Evolutionary conservation across 2,113 vertebrate species (phyloP).

Genomic region (Synchiropus splendidus): DNA sequence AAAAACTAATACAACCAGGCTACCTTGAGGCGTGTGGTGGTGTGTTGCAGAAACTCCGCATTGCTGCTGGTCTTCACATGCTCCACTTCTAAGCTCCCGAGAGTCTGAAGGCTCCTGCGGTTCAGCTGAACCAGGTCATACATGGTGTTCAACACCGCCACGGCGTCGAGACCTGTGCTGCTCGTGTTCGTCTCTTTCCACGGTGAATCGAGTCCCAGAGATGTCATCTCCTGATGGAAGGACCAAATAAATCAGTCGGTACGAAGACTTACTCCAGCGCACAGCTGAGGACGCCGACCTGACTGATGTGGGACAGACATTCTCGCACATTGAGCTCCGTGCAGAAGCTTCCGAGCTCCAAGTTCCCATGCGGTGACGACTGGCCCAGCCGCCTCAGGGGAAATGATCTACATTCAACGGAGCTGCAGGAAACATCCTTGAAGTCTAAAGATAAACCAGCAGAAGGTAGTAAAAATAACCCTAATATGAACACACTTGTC

Average conservation of each 20-base stretch:
- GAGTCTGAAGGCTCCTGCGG: constrained; percentile 70
- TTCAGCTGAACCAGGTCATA: constrained; percentile 84
- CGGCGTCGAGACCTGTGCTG: constrained; percentile 68
- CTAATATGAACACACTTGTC: no score
- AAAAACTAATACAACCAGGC: no score
- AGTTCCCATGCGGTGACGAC: constrained; percentile 66
- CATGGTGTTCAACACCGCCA: constrained; percentile 80
- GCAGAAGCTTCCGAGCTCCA: constrained; percentile 79
- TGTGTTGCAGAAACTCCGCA: constrained; percentile 79
- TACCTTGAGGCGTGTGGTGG: constrained; percentile 78
- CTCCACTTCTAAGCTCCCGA: constrained; percentile 84
- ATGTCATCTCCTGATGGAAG: constrained; percentile 73
- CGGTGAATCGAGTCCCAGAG: constrained; percentile 79
- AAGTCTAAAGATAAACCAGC: constrained; percentile 54
- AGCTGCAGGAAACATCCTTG: constrained; percentile 60
- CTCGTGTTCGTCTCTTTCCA: constrained; percentile 64
- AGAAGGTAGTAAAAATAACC: no score
- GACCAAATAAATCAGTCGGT: background rate
- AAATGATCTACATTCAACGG: constrained; percentile 72
- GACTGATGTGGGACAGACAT: constrained; percentile 80
- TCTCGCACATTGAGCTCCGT: constrained; percentile 85
- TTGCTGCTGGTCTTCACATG: constrained; percentile 80
- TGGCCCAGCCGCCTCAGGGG: constrained; percentile 66
- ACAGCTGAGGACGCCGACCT: constrained; percentile 59
- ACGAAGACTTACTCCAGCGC: no score